Percentiles rank a stretch among this genome's conserved stretches.
These are phyloP conservation scores for Notolabrus celidotus DNA, from an alignment of 2,797 vertebrate genomes.

Conservation along the genomic window DNA sequence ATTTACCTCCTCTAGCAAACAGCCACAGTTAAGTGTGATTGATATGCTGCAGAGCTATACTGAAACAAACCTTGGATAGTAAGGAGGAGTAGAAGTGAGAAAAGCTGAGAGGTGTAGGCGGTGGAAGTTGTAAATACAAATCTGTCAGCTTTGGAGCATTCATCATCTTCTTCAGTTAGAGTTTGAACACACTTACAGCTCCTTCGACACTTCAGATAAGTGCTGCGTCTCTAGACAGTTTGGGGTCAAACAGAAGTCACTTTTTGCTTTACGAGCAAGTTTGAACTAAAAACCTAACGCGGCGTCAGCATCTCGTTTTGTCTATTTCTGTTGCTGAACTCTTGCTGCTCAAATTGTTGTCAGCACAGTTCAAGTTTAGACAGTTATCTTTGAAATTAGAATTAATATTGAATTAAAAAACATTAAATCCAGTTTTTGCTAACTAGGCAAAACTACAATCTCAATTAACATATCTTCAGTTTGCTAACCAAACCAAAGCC, in stretches of 20 bases:
- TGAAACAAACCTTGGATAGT: too few species aligned
- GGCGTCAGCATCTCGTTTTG: too few species aligned
- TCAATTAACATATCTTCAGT: too few species aligned
- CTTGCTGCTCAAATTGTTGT: slow-evolving; percentile 24
- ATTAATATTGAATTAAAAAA: too few species aligned
- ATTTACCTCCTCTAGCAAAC: slow-evolving; percentile 20
- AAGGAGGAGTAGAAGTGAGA: background rate
- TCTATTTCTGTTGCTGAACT: slow-evolving; percentile 24
- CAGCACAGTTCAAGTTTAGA: too few species aligned
- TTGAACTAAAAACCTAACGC: background rate
- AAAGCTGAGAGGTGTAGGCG: slow-evolving; percentile 14
- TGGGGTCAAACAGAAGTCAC: slow-evolving; percentile 24
- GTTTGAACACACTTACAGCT: slow-evolving; percentile 15
- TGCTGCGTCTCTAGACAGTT: slow-evolving; percentile 11
- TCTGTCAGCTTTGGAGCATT: slow-evolving; percentile 13
- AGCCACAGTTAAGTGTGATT: slow-evolving; percentile 26
- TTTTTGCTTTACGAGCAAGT: slow-evolving; percentile 7
- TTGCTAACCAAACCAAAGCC: too few species aligned
- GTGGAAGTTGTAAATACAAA: slow-evolving; percentile 37
- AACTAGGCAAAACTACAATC: too few species aligned
- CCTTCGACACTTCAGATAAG: background rate
- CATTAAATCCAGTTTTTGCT: too few species aligned
- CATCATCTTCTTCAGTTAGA: slow-evolving; percentile 15
- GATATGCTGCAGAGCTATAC: slow-evolving; percentile 12
- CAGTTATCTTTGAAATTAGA: too few species aligned